These are phyloP conservation scores for Acanthisitta chloris DNA, from an alignment of 2,113 vertebrate species.

Conservation along the genomic window DNA sequence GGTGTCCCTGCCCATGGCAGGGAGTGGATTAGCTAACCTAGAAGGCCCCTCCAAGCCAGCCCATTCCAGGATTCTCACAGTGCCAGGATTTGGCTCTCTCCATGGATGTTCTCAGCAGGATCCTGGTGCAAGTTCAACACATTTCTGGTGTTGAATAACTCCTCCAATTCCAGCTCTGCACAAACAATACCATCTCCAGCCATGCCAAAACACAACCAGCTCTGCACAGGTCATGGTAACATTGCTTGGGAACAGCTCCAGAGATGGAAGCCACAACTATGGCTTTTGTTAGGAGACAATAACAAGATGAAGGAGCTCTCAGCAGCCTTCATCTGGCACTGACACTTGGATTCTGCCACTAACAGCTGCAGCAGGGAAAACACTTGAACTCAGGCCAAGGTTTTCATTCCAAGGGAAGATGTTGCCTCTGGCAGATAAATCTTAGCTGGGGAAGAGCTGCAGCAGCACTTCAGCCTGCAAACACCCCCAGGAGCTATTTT, in stretches of 20 bases:
- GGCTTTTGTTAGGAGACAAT: neutral
- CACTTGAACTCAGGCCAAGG: neutral
- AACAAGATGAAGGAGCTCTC: neutral
- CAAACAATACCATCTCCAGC: neutral
- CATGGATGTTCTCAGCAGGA: neutral
- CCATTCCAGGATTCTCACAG: neutral
- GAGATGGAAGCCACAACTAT: conserved; percentile 21
- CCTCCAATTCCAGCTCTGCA: neutral
- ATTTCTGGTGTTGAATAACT: neutral
- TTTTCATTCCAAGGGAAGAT: neutral
- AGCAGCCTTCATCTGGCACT: neutral
- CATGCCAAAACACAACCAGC: neutral
- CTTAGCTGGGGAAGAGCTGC: neutral
- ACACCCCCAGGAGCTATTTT: neutral
- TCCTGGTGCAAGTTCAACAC: neutral
- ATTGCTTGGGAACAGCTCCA: neutral
- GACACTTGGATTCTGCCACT: neutral
- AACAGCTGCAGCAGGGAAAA: neutral
- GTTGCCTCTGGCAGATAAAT: conserved; percentile 1
- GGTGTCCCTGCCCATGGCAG: neutral
- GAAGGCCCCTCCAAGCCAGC: neutral
- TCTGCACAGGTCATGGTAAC: neutral
- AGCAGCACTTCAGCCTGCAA: neutral
- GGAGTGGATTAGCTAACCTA: neutral
- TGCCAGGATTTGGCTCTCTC: neutral